phyloP scores from a whole-genome alignment of 1,140 invertebrate genomes.

The Ceratitis capitata region DNA sequence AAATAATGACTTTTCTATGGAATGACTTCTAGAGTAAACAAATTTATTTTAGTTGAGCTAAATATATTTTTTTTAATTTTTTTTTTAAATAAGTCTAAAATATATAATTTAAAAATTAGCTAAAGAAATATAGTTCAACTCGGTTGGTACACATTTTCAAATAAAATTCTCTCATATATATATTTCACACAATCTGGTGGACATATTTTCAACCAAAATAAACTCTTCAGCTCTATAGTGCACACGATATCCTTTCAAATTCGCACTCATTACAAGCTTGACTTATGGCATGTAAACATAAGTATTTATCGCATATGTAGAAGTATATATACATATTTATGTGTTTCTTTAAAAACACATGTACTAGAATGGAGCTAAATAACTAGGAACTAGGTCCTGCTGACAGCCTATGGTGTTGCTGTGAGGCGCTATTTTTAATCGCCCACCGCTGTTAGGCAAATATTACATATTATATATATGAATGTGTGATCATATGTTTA shows the following conservation, averaged over 20 bases:
- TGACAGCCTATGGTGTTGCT: not conserved
- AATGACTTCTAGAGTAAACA: not conserved
- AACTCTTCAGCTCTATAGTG: not conserved
- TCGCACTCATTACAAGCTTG: not conserved
- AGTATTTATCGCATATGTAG: not conserved
- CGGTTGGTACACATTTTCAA: no score
- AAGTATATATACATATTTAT: not conserved
- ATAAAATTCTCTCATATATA: not conserved
- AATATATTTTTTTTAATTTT: no score
- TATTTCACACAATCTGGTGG: not conserved
- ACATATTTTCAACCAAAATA: not conserved
- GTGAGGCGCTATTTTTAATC: constrained; percentile 2
- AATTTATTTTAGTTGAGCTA: no score
- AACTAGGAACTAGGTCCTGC: not conserved
- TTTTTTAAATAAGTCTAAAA: no score
- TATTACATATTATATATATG: not conserved
- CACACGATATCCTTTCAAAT: not conserved
- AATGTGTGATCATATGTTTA: no score
- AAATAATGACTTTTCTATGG: no score
- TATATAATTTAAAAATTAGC: no score
- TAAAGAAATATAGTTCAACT: no score
- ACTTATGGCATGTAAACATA: not conserved
- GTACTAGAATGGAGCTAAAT: not conserved
- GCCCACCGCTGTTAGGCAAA: not conserved
- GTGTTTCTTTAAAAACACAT: not conserved